Percentiles rank a stretch among this genome's conserved stretches.
Evolutionary conservation across 1,140 invertebrate genomes (phyloP).

Genomic region (Hylaeus volcanicus): DNA sequence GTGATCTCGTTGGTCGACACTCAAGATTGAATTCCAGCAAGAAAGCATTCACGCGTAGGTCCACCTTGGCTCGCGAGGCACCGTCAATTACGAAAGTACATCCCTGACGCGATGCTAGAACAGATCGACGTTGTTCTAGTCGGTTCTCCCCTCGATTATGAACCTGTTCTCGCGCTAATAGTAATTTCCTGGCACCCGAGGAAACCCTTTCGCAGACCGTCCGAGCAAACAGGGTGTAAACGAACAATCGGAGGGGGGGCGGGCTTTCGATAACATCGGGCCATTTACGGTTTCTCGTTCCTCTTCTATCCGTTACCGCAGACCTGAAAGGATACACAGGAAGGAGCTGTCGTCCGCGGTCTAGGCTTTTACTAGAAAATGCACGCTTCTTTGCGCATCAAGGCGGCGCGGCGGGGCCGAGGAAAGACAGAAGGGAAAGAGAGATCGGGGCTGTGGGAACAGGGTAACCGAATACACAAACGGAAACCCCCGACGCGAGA

Average conservation of each 20-base stretch:
- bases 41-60: constrained; percentile 25
- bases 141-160: constrained; percentile 32
- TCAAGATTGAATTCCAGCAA: constrained; percentile 47
- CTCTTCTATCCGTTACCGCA: constrained; percentile 40
- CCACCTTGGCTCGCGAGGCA: not conserved
- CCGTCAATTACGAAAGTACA: constrained; percentile 21
- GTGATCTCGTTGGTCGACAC: constrained; percentile 33
- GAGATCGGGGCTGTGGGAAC: constrained; percentile 61
- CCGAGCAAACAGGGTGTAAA: constrained; percentile 32
- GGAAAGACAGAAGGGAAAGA: constrained; percentile 21
- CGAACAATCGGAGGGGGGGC: constrained; percentile 45
- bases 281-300: constrained; percentile 50
- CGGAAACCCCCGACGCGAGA: constrained; percentile 61
- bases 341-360: constrained; percentile 59
- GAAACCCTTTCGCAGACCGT: constrained; percentile 26
- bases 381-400: constrained; percentile 58
- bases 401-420: not conserved
- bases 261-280: constrained; percentile 48
- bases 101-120: not conserved
- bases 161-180: constrained; percentile 42
- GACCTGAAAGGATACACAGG: constrained; percentile 55
- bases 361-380: constrained; percentile 65
- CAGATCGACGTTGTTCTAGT: constrained; percentile 4
- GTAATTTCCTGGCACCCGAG: constrained; percentile 46
- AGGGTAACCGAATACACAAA: constrained; percentile 71